phyloP scores from a whole-genome alignment of 2,113 vertebrate species.

The Noctilio leporinus region DNA sequence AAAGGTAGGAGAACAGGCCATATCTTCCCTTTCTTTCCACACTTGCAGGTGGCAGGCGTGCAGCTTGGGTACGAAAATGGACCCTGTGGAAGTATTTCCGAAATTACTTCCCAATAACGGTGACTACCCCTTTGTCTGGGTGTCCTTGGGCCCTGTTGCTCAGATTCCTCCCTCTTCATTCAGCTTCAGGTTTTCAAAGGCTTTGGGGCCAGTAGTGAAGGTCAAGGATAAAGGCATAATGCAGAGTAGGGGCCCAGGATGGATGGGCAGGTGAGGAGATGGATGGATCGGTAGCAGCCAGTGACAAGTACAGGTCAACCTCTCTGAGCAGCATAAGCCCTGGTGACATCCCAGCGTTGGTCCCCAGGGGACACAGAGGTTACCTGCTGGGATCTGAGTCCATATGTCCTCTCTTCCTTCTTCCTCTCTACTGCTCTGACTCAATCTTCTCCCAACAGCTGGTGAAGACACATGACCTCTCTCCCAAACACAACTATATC shows the following conservation, averaged over 20 bases:
- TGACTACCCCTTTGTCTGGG: constrained; percentile 58
- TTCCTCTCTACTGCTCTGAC: constrained; percentile 6
- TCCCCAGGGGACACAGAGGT: background rate
- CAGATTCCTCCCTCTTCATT: background rate
- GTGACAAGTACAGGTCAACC: background rate
- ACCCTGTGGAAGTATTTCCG: constrained; percentile 83
- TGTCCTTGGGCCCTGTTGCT: background rate
- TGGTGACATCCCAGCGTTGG: background rate
- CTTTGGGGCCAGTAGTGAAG: background rate
- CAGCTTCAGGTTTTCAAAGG: constrained; percentile 15
- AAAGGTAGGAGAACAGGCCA: background rate
- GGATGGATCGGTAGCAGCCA: background rate
- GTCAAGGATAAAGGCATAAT: background rate
- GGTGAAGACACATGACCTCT: constrained; percentile 68
- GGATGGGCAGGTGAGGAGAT: background rate
- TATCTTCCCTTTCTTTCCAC: constrained; percentile 39
- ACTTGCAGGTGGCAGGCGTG: constrained; percentile 81
- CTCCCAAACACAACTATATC: constrained; percentile 63
- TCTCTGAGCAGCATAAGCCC: background rate
- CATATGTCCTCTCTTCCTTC: background rate
- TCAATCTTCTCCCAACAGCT: constrained; percentile 55
- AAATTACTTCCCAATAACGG: constrained; percentile 86
- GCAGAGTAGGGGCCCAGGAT: background rate
- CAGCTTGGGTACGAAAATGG: constrained; percentile 81
- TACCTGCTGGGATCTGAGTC: background rate